Evolutionary conservation across 2,797 vertebrate genomes (phyloP).

Genomic region (Knipowitschia caucasica): DNA sequence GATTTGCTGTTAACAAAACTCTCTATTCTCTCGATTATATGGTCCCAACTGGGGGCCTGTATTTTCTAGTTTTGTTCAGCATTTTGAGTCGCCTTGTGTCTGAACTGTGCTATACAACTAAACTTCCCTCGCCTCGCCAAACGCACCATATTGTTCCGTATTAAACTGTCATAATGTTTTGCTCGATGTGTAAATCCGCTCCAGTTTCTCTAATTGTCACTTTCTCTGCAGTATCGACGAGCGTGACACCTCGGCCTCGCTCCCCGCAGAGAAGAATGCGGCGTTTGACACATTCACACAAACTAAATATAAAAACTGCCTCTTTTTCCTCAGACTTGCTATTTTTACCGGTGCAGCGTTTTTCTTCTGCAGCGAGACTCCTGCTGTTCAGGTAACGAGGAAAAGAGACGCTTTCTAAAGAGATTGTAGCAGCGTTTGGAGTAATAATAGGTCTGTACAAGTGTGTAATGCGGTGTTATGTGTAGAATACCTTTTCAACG

Average conservation of each 20-base stretch:
- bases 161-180: not conserved
- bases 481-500: not conserved
- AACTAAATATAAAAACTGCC: not conserved
- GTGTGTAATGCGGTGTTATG: not conserved
- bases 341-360: not conserved
- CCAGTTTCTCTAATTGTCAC: not conserved
- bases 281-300: not conserved
- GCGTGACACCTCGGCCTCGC: not conserved
- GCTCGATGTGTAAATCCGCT: not conserved
- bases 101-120: no score
- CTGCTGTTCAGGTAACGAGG: not conserved
- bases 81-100: no score
- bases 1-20: no score
- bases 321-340: not conserved
- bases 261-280: not conserved
- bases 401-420: not conserved
- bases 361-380: not conserved
- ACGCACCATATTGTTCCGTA: constrained; percentile 1
- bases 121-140: no score
- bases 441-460: not conserved
- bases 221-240: not conserved
- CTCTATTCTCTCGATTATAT: no score
- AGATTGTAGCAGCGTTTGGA: not conserved
- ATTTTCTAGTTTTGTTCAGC: no score
- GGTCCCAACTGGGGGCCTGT: no score